phyloP scores from a whole-genome alignment of 2,113 vertebrate genomes.

The Campylomormyrus numenius region DNA sequence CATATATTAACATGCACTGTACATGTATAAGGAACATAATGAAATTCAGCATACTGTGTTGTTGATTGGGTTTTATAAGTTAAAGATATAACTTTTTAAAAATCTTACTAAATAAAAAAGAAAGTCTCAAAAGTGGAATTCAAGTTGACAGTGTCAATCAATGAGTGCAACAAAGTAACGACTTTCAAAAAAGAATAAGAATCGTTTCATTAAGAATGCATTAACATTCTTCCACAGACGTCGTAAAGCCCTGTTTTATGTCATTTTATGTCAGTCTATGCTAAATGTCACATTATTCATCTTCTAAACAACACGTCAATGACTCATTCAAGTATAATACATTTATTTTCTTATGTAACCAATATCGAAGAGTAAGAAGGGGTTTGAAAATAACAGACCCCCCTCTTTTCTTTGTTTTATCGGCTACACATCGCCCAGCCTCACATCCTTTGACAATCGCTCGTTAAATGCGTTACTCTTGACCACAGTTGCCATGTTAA shows the following conservation, averaged over 20 bases:
- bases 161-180: neutral
- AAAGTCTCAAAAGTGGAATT: neutral
- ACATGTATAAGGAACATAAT: neutral
- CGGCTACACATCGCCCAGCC: neutral
- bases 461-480: conserved; percentile 9
- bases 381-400: neutral
- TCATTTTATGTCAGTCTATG: neutral
- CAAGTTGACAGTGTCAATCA: neutral
- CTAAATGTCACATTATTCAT: conserved; percentile 13
- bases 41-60: neutral
- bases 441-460: neutral
- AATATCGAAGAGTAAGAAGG: neutral
- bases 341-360: conserved; percentile 7
- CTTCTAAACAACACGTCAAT: conserved; percentile 3
- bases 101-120: neutral
- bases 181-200: neutral
- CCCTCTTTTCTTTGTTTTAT: neutral
- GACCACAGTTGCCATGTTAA: conserved; percentile 17
- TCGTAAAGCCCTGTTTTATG: neutral
- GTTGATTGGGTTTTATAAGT: neutral
- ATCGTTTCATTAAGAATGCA: neutral
- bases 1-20: neutral
- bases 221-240: neutral
- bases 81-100: neutral
- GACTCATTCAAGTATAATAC: conserved; percentile 8